phyloP scores from a whole-genome alignment of 30 jellyfish, hydroid and myxozoan genomes.

The Hydractinia symbiolongicarpus region DNA sequence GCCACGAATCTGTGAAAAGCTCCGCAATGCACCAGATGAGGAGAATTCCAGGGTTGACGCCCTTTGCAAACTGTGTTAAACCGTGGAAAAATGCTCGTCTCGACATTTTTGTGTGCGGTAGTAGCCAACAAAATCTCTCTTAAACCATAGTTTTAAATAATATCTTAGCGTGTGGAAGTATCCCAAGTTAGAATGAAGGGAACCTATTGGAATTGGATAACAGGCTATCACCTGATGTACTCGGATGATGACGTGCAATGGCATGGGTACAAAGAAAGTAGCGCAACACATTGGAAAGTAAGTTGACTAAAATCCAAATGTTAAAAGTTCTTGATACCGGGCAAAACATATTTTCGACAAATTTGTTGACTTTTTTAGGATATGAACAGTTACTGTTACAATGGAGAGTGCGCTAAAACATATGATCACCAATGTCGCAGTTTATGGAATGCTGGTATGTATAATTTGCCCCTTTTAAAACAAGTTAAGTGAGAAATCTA shows the following conservation, averaged over 20 bases:
- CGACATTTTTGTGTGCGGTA: too few species aligned
- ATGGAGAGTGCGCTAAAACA: constrained; percentile 26
- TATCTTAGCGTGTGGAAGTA: background rate
- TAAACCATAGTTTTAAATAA: background rate
- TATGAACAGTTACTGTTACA: constrained; percentile 4
- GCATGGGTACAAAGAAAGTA: constrained; percentile 16
- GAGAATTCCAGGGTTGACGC: too few species aligned
- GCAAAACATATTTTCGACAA: background rate
- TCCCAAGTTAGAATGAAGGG: constrained; percentile 2
- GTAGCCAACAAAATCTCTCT: background rate
- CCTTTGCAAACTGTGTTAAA: too few species aligned
- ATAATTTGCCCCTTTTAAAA: background rate
- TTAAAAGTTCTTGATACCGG: background rate
- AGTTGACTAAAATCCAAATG: background rate
- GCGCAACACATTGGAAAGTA: constrained; percentile 8
- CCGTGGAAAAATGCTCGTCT: too few species aligned
- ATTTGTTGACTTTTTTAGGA: background rate
- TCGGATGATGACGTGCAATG: constrained; percentile 1
- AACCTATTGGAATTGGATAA: constrained; percentile 22
- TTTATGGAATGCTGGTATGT: constrained; percentile 26
- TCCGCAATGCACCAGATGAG: too few species aligned
- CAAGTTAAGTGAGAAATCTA: background rate
- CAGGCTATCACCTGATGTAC: constrained; percentile 21
- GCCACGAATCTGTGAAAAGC: too few species aligned
- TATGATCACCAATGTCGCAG: constrained; percentile 21